Evolutionary conservation across 1,140 invertebrate genomes (phyloP).

Genomic region (Nixonia krombeini): DNA sequence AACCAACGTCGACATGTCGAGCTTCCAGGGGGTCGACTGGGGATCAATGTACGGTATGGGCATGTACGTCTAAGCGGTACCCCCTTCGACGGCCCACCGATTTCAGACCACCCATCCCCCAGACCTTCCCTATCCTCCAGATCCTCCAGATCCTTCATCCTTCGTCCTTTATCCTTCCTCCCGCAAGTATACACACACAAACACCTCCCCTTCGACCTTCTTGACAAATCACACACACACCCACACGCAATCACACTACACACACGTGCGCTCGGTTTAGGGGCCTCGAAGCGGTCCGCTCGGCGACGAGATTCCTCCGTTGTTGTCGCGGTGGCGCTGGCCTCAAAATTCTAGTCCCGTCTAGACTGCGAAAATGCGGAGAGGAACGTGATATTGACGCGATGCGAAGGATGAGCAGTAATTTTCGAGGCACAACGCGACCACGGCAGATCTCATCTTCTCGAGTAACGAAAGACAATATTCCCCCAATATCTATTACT

Average conservation of each 20-base stretch:
- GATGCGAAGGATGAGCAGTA: slow-evolving; percentile 4
- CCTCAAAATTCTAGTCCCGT: slow-evolving; percentile 38
- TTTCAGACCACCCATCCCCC: background rate
- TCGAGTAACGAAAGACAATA: slow-evolving; percentile 69
- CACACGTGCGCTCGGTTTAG: slow-evolving; percentile 5
- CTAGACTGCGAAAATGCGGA: background rate
- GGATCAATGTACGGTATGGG: slow-evolving; percentile 90
- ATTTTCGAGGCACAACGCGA: slow-evolving; percentile 28
- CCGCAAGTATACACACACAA: no score
- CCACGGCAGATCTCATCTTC: slow-evolving; percentile 45
- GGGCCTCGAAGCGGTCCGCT: slow-evolving; percentile 11
- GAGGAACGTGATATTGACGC: no score
- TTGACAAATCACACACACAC: no score
- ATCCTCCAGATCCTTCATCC: background rate
- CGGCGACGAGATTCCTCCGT: slow-evolving; percentile 9
- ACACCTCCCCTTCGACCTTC: slow-evolving; percentile 19
- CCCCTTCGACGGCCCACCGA: background rate
- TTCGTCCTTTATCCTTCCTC: slow-evolving; percentile 21
- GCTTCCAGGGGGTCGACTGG: slow-evolving; percentile 92
- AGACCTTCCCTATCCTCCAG: background rate
- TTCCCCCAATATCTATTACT: slow-evolving; percentile 60
- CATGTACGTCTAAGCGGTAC: slow-evolving; percentile 83
- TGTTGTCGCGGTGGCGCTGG: slow-evolving; percentile 17
- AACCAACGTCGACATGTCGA: slow-evolving; percentile 91
- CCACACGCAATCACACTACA: no score